Evolutionary conservation across 2,113 vertebrate genomes (phyloP).

Genomic region (Oreochromis aureus): DNA sequence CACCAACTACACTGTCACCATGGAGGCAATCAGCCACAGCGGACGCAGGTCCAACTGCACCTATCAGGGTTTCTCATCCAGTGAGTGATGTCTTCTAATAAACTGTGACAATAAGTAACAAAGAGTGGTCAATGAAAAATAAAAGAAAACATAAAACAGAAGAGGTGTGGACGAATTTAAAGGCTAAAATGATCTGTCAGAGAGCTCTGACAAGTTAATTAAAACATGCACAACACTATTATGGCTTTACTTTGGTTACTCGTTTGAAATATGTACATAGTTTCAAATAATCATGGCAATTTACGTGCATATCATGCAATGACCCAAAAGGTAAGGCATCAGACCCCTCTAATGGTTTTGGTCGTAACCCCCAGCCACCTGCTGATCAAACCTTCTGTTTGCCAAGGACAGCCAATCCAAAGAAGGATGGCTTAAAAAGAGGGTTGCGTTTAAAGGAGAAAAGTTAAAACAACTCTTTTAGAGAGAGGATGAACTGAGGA

Average conservation of each 20-base stretch:
- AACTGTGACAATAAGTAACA: neutral
- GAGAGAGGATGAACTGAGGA: neutral
- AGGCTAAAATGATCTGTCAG: neutral
- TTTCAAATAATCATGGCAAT: neutral
- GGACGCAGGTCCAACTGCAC: constrained; percentile 75
- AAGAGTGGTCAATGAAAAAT: neutral
- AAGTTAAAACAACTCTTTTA: neutral
- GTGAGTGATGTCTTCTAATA: constrained; percentile 66
- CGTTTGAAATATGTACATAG: neutral
- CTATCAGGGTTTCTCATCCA: constrained; percentile 82
- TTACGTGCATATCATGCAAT: neutral
- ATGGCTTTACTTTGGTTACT: neutral
- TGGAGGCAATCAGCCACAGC: constrained; percentile 78
- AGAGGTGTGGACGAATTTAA: neutral
- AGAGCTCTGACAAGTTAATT: neutral
- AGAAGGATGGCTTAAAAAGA: neutral
- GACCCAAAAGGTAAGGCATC: neutral
- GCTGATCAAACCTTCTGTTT: neutral
- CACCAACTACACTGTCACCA: constrained; percentile 81
- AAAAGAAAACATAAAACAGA: neutral
- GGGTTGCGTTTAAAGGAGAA: neutral
- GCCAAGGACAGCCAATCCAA: neutral
- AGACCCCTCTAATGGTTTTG: neutral
- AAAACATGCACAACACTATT: neutral
- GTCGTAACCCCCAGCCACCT: neutral